Base-by-base conservation (phyloP, 2,797 vertebrate genomes). In the Hyperoplus immaculatus region DNA sequence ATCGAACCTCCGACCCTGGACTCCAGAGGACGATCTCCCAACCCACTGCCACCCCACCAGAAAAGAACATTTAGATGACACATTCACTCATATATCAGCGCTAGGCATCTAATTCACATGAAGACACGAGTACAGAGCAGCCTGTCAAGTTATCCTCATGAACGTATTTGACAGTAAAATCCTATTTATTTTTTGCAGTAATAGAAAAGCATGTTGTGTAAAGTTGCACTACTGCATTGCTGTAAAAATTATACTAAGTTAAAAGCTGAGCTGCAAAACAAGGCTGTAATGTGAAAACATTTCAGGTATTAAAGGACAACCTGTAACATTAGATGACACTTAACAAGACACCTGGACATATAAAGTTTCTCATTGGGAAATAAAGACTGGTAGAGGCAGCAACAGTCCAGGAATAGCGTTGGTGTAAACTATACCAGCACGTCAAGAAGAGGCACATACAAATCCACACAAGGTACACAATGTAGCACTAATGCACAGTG, bases 321-420 rank as follows among this genome's bases (percentile, higher is more conserved):
- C 12, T 63, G 3, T n/a, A 47, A 54, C 14, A 49, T 45, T 8
- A 6, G 11, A 45, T 47, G 15, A 56, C 16, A 64, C 62, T 46
- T 18, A 21, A 29, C 4, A 63, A 9, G 8, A 11, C 14, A 45
- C 11, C 29, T 29, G 29, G 29, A 29, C 29, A 29, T 29, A 29
- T 29, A 29, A 29, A 29, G 13, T 56, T 68, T 72, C 5, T 41
- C 36, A 53, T 57, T 4, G 7, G 8, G 9, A 13, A 53, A 21
- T 36, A 8, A 61, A 46, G 13, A 38, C 4, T 42, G 14, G 1
- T 43, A 73, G 45, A 29, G 1, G 13, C 12, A 57, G 45, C 50
- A 53, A 21, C 12, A 11, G 11, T 36, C 38, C 67, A 72, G 12
- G 73, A 78, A 67, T 47, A 74, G 62, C 46, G 50, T 4, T 70